phyloP scores from a whole-genome alignment of 2,888 invertebrate species.

The Ophioninae sp. region DNA sequence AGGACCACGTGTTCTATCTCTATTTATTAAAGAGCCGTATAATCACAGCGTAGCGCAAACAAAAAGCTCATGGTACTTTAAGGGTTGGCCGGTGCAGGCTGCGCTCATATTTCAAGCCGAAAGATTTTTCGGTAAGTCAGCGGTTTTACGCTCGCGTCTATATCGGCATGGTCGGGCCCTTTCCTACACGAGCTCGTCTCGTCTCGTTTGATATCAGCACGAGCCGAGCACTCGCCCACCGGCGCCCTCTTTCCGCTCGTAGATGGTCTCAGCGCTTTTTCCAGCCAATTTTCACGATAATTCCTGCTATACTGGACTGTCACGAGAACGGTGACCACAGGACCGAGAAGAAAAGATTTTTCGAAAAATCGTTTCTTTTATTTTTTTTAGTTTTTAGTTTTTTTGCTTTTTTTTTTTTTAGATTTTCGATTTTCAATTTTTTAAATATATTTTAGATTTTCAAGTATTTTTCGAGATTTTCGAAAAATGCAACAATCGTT shows the following conservation, averaged over 20 bases:
- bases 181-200: slow-evolving; percentile 47
- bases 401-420: no score
- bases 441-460: no score
- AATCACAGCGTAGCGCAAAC: slow-evolving; percentile 48
- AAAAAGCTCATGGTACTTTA: slow-evolving; percentile 43
- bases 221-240: slow-evolving; percentile 31
- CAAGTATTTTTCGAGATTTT: no score
- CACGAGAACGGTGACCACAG: slow-evolving; percentile 14
- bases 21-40: slow-evolving; percentile 48
- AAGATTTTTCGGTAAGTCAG: slow-evolving; percentile 62
- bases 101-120: slow-evolving; percentile 57
- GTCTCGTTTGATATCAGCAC: slow-evolving; percentile 57
- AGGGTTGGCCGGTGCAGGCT: slow-evolving; percentile 41
- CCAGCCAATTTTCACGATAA: slow-evolving; percentile 59
- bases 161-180: neutral
- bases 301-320: slow-evolving; percentile 33
- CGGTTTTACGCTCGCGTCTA: slow-evolving; percentile 51
- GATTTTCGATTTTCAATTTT: no score
- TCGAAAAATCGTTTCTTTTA: no score
- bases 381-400: no score
- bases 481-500: no score
- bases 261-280: slow-evolving; percentile 52
- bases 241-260: slow-evolving; percentile 9
- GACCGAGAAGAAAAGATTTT: neutral
- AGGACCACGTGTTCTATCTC: slow-evolving; percentile 56